Base-by-base conservation (phyloP, 2,113 vertebrate genomes). In the Odocoileus hemionus region DNA sequence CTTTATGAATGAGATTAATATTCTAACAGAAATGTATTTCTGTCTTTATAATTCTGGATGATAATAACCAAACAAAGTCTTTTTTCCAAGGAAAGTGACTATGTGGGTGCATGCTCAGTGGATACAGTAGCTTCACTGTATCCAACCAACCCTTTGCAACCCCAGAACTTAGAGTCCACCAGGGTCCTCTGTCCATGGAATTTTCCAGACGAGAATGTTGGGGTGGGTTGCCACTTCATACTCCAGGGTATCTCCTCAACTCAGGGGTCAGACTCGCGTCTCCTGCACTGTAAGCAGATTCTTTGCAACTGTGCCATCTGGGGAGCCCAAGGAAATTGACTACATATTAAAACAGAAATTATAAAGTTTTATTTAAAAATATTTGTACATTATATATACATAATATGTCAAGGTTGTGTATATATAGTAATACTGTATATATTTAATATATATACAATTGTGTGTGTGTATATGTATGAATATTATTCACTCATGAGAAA, bases 321-420 rank as follows among this genome's bases (percentile, higher is more conserved):
- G 70, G 23, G 26, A 76, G 12, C 70, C 70, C 70, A 76, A 76
- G 70, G 39, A 76, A 76, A 43, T 3, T 43, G 47, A 39, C 12
- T 89, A 45, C 14, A 33, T 94, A 36, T 57, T 60, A 50, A 96
- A 94, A 95, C 7, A 93, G 70, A 7, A 45, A 39, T 6, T 28
- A 92, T 50, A 78, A 78, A 25, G 94, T 93, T 86, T 39, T 93
- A 84, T 74, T 96, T 91, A 79, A 39, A 76, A 88, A 64, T 74
- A 86, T 79, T 54, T 86, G 4, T 55, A 55, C 52, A 86, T 79
- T 55, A 36, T 54, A 36, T 43, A 85, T 43, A 61, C 12, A 61
- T 8, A 78, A 39, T 43, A 9, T 13, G 4, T 78, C 43, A 36
- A 76, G 23, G 60, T 15, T 76, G 6, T 76, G 7, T 57, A 85